phyloP scores from a whole-genome alignment of 2,888 invertebrate genomes.

The Brachyopa scutellaris region DNA sequence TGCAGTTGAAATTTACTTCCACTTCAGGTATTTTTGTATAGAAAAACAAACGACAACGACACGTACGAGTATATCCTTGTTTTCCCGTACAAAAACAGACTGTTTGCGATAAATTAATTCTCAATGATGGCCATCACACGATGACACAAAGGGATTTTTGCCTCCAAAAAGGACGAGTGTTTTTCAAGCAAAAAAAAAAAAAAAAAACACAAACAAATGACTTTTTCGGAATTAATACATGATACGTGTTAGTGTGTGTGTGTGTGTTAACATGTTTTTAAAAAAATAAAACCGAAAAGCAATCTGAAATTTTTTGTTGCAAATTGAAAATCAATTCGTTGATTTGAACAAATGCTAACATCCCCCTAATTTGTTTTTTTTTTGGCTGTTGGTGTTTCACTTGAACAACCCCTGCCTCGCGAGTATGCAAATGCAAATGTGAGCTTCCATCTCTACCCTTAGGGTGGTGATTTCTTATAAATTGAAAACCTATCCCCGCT shows the following conservation, averaged over 20 bases:
- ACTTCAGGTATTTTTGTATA: conserved; percentile 21
- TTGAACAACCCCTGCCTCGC: conserved; percentile 3
- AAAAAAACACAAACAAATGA: conserved; percentile 13
- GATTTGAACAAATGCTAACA: conserved; percentile 60
- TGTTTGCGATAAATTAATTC: conserved; percentile 68
- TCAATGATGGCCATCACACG: conserved; percentile 67
- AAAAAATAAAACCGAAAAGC: conserved; percentile 13
- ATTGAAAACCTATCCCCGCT: conserved; percentile 67
- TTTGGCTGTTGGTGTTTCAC: background rate
- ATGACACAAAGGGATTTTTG: conserved; percentile 62
- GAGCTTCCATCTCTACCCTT: conserved; percentile 6
- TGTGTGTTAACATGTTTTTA: too few relatives aligned
- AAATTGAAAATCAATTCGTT: conserved; percentile 71
- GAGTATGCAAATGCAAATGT: conserved; percentile 50
- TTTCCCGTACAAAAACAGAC: conserved; percentile 33
- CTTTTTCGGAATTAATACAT: conserved; percentile 41
- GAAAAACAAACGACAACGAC: conserved; percentile 35
- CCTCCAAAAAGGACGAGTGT: background rate
- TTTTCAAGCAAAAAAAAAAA: conserved; percentile 16
- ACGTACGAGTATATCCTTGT: conserved; percentile 41
- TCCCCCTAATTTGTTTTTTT: conserved; percentile 35
- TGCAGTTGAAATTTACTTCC: conserved; percentile 67
- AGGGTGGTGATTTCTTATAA: conserved; percentile 41
- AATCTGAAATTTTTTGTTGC: conserved; percentile 46
- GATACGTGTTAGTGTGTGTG: background rate